These are phyloP conservation scores for Acromyrmex charruanus DNA, from an alignment of 1,140 invertebrate species.

Conservation along the genomic window DNA sequence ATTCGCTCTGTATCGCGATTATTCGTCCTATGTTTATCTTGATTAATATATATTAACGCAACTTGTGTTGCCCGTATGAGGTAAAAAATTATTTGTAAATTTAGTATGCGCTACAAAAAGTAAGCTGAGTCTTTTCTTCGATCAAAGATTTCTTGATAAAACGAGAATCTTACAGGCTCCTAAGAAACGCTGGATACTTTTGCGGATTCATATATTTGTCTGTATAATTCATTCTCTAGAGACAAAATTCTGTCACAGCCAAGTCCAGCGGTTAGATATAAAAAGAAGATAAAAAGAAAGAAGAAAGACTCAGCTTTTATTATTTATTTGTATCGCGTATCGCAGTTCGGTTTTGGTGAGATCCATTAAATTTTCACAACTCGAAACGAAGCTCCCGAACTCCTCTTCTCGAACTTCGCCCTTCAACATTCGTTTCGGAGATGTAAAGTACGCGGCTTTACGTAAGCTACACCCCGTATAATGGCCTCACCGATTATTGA, in stretches of 20 bases:
- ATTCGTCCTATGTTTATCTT: conserved; percentile 18
- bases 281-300: not conserved
- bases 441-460: conserved; percentile 18
- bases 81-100: not conserved
- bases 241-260: not conserved
- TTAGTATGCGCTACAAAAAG: not conserved
- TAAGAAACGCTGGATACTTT: not conserved
- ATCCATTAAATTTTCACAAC: not conserved
- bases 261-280: not conserved
- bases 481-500: conserved; percentile 56
- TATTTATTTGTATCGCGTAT: conserved; percentile 19
- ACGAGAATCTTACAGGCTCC: not conserved
- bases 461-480: conserved; percentile 42
- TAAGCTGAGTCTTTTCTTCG: not conserved
- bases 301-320: not conserved
- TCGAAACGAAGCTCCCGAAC: not conserved
- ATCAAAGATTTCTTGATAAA: not conserved
- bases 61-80: not conserved
- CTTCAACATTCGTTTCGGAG: not conserved
- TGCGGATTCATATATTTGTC: not conserved
- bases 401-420: not conserved
- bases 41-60: conserved; percentile 35
- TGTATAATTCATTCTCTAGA: not conserved
- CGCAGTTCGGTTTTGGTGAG: not conserved
- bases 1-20: not conserved